Evolutionary conservation across 1,140 invertebrate genomes (phyloP).

Genomic region (Saccostrea echinata): DNA sequence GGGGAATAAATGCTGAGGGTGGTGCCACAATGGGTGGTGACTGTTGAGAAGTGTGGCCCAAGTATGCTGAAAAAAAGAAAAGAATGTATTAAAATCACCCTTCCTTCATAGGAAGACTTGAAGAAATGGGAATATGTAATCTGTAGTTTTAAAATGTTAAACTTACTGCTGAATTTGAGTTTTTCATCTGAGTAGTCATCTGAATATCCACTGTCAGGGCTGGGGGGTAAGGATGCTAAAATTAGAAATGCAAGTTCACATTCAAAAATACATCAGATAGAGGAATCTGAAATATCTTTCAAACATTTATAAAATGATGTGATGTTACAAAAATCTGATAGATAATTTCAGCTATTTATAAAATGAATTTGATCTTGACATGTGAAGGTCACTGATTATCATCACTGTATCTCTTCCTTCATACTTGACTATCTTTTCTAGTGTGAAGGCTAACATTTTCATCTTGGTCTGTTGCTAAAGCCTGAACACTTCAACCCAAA

Average conservation of each 20-base stretch:
- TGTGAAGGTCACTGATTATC: constrained; percentile 5
- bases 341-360: not conserved
- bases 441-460: not conserved
- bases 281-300: not conserved
- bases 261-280: not conserved
- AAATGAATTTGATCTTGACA: not conserved
- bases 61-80: constrained; percentile 55
- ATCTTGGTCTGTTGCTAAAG: not conserved
- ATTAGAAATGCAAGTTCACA: constrained; percentile 3
- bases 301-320: not conserved
- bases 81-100: not conserved
- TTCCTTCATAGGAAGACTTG: not conserved
- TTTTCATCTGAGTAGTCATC: constrained; percentile 91
- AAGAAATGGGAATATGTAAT: too few relatives aligned
- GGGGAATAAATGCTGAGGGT: constrained; percentile 62
- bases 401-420: not conserved
- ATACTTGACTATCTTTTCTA: not conserved
- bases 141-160: not conserved
- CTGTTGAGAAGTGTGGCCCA: not conserved
- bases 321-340: not conserved
- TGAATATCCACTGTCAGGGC: constrained; percentile 97
- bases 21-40: constrained; percentile 51
- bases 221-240: constrained; percentile 94
- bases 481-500: constrained; percentile 14
- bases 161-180: constrained; percentile 46